Evolutionary conservation across 2,113 vertebrate genomes (phyloP).

Genomic region (Argyrosomus japonicus): DNA sequence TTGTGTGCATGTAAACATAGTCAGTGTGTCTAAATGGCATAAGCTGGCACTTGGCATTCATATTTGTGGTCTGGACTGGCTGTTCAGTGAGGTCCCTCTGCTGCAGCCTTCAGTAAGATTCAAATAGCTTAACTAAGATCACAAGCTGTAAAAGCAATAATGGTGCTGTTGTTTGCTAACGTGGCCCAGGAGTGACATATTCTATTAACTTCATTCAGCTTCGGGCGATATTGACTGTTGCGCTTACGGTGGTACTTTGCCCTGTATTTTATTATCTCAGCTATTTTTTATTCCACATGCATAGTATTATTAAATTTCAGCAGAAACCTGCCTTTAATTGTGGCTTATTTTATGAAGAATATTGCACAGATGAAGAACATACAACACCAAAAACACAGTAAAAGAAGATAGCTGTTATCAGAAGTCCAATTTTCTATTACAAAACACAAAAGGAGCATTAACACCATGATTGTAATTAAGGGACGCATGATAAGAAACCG

Average conservation of each 20-base stretch:
- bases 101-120: not conserved
- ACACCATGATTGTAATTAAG: not conserved
- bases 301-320: not conserved
- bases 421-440: not conserved
- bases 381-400: not conserved
- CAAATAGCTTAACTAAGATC: not conserved
- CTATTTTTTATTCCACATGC: not conserved
- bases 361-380: not conserved
- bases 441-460: too few species aligned
- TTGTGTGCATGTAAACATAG: too few species aligned
- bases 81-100: not conserved
- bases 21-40: not conserved
- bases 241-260: not conserved
- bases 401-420: not conserved
- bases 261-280: not conserved
- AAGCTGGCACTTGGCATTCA: constrained; percentile 9
- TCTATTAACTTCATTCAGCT: not conserved
- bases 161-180: not conserved
- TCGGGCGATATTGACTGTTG: not conserved
- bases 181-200: not conserved
- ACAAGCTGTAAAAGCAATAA: not conserved
- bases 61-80: constrained; percentile 8
- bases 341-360: not conserved
- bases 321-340: not conserved
- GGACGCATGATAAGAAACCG: not conserved